phyloP scores from a whole-genome alignment of 2,797 vertebrate genomes.

The Myotis myotis region DNA sequence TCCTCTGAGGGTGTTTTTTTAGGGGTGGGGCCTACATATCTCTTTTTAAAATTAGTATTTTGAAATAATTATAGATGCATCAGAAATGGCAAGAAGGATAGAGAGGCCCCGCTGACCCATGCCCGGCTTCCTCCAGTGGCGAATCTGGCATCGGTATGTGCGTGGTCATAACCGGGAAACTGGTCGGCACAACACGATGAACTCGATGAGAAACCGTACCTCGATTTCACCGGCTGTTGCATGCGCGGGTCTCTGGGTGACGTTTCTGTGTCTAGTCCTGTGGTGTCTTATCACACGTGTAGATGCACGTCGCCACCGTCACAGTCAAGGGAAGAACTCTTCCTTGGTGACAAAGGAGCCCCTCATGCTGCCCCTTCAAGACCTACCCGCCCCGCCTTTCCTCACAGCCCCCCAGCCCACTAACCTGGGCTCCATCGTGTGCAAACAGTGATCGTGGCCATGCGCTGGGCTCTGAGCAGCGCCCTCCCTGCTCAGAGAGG shows the following conservation, averaged over 20 bases:
- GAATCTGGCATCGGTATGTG: neutral
- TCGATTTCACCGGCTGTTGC: accelerated
- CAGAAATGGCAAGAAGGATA: neutral
- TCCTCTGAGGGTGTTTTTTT: no score
- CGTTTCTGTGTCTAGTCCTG: neutral
- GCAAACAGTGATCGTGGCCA: neutral
- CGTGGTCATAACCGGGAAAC: neutral
- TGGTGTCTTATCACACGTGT: accelerated
- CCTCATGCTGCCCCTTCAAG: neutral
- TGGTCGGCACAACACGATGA: accelerated
- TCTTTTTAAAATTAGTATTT: neutral
- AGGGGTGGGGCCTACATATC: neutral
- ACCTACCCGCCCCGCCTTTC: accelerated
- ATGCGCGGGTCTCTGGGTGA: accelerated
- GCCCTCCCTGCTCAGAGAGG: neutral
- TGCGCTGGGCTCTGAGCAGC: accelerated
- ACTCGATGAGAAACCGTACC: accelerated
- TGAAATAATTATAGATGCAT: neutral
- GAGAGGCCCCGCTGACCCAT: neutral
- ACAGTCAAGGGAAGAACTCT: neutral
- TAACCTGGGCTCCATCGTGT: neutral
- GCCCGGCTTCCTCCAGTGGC: accelerated
- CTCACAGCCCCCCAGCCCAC: accelerated
- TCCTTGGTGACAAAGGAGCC: accelerated
- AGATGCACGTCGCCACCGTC: accelerated